Evolutionary conservation across 2,888 invertebrate species (phyloP).

Genomic region (Xestia rhomboidea): DNA sequence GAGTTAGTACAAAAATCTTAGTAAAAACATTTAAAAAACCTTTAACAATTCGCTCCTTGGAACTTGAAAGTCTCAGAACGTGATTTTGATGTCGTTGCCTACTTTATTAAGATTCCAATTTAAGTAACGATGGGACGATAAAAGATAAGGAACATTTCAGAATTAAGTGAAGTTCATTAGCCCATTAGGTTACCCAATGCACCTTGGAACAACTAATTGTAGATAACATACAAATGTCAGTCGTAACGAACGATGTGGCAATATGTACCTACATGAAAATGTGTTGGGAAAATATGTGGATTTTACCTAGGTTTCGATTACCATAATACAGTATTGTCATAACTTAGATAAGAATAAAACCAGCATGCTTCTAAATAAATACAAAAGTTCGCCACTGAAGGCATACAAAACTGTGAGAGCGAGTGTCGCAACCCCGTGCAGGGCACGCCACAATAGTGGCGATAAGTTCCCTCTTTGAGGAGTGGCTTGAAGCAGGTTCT

Average conservation of each 20-base stretch:
- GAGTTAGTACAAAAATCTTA: neutral
- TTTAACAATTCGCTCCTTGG: neutral
- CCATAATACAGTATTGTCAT: neutral
- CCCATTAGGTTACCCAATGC: conserved; percentile 55
- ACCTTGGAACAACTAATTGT: conserved; percentile 53
- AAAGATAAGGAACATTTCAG: conserved; percentile 39
- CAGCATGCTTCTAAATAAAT: neutral
- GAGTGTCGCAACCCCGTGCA: too few relatives aligned
- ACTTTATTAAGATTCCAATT: conserved; percentile 19
- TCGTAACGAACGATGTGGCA: conserved; percentile 44
- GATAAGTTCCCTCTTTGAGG: too few relatives aligned
- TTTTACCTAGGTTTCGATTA: conserved; percentile 10
- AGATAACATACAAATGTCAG: conserved; percentile 58
- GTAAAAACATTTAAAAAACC: neutral
- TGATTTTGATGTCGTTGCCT: conserved; percentile 3
- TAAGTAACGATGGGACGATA: conserved; percentile 28
- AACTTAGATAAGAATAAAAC: neutral
- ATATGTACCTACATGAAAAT: conserved; percentile 30
- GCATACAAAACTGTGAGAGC: neutral
- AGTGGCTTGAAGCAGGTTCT: too few relatives aligned
- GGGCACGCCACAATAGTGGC: too few relatives aligned
- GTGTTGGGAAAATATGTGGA: conserved; percentile 14
- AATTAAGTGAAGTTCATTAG: conserved; percentile 39
- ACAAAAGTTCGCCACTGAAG: neutral
- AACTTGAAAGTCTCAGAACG: conserved; percentile 12